Evolutionary conservation across 2,888 invertebrate genomes (phyloP).

Genomic region (Lasioglossum malachurum): DNA sequence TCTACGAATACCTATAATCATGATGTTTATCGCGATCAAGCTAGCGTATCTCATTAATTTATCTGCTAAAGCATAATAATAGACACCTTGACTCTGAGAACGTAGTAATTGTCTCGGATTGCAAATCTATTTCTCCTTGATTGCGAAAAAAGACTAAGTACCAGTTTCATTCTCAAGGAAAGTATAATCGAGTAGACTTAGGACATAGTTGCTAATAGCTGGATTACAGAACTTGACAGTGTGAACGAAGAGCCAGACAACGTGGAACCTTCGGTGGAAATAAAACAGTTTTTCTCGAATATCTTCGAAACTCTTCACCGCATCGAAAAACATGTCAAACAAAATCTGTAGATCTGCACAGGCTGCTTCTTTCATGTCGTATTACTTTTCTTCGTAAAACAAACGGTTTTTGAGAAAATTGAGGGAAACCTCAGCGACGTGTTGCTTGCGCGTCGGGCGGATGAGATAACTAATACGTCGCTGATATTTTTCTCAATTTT

Average conservation of each 20-base stretch:
- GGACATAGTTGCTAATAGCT: not conserved
- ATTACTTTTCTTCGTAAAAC: no score
- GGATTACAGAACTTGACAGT: not conserved
- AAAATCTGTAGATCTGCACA: no score
- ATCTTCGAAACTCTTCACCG: no score
- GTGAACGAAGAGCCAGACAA: not conserved
- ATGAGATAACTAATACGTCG: no score
- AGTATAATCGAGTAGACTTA: not conserved
- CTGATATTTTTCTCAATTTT: no score
- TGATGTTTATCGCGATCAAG: not conserved
- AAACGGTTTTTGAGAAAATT: no score
- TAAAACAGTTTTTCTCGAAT: no score
- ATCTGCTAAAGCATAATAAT: not conserved
- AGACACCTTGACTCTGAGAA: not conserved
- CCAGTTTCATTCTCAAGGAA: not conserved
- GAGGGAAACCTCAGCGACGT: no score
- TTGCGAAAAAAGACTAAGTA: not conserved
- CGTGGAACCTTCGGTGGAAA: not conserved
- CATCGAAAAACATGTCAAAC: fast-evolving
- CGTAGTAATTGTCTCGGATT: not conserved
- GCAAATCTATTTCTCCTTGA: conserved; percentile 1
- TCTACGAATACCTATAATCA: not conserved
- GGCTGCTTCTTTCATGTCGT: no score
- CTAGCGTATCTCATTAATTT: not conserved
- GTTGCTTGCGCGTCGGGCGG: no score